phyloP scores from a whole-genome alignment of 30 jellyfish, hydroid and myxozoan species.

The Mastigias papua region DNA sequence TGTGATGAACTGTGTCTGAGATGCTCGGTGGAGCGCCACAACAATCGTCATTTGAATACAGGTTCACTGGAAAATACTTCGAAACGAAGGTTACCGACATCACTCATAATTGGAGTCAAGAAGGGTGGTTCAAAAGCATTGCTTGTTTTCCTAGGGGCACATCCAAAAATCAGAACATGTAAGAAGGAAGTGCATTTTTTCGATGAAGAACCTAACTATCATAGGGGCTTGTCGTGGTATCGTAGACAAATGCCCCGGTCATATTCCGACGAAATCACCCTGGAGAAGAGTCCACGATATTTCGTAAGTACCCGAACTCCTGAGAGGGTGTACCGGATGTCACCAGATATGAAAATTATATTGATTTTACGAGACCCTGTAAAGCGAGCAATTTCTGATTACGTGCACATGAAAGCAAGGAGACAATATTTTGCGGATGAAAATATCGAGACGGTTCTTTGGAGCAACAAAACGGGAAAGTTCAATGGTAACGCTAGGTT shows the following conservation, averaged over 20 bases:
- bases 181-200: slow-evolving; percentile 90
- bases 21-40: not conserved
- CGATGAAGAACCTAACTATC: slow-evolving; percentile 71
- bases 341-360: slow-evolving; percentile 73
- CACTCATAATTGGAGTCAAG: slow-evolving; percentile 92
- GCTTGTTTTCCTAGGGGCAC: slow-evolving; percentile 82
- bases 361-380: slow-evolving; percentile 90
- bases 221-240: slow-evolving; percentile 79
- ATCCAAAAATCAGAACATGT: slow-evolving; percentile 74
- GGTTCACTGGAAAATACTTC: too few relatives aligned
- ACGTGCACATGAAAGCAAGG: slow-evolving; percentile 78
- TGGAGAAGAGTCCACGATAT: slow-evolving; percentile 96
- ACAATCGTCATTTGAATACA: too few relatives aligned
- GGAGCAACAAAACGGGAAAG: slow-evolving; percentile 16
- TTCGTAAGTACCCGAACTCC: slow-evolving; percentile 73
- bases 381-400: slow-evolving; percentile 90
- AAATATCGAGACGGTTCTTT: slow-evolving; percentile 35
- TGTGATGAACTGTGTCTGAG: not conserved
- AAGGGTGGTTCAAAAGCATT: slow-evolving; percentile 96
- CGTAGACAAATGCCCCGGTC: slow-evolving; percentile 84
- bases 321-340: slow-evolving; percentile 68
- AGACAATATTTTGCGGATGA: slow-evolving; percentile 20
- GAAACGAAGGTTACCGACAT: slow-evolving; percentile 70
- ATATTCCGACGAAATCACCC: slow-evolving; percentile 74
- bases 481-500: slow-evolving; percentile 38